A percentile compares a stretch with the other conserved stretches of the same genome.
Evolutionary conservation across 2,888 invertebrate species (phyloP).

Genomic region (Cepaea hortensis): DNA sequence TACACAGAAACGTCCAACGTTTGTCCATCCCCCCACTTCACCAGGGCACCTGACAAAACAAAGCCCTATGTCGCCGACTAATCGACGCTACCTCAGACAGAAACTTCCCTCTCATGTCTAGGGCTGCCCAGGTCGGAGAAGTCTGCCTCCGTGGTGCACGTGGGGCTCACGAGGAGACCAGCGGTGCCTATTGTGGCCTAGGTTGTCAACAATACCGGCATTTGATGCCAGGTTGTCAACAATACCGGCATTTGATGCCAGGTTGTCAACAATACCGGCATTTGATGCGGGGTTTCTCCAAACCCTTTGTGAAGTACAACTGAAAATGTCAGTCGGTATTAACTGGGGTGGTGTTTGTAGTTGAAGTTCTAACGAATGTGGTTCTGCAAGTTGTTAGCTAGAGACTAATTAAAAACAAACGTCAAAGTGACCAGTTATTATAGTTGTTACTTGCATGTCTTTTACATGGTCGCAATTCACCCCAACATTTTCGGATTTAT

Average conservation of each 20-base stretch:
- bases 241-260: not conserved
- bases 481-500: no score
- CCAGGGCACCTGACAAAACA: conserved; percentile 26
- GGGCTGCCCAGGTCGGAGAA: not conserved
- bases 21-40: not conserved
- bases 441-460: no score
- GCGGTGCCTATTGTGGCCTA: no score
- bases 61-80: not conserved
- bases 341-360: no score
- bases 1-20: not conserved
- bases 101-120: conserved; percentile 27
- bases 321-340: no score
- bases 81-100: not conserved
- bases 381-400: no score
- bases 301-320: no score
- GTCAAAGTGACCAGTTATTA: no score
- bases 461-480: no score
- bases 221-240: not conserved
- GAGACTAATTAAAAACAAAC: no score
- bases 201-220: not conserved
- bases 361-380: no score
- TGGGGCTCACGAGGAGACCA: no score
- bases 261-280: not conserved
- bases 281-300: not conserved
- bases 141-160: not conserved